A percentile compares a stretch with the other conserved stretches of the same genome.
Evolutionary conservation across 2,113 vertebrate species (phyloP).

Genomic region (Danio rerio): DNA sequence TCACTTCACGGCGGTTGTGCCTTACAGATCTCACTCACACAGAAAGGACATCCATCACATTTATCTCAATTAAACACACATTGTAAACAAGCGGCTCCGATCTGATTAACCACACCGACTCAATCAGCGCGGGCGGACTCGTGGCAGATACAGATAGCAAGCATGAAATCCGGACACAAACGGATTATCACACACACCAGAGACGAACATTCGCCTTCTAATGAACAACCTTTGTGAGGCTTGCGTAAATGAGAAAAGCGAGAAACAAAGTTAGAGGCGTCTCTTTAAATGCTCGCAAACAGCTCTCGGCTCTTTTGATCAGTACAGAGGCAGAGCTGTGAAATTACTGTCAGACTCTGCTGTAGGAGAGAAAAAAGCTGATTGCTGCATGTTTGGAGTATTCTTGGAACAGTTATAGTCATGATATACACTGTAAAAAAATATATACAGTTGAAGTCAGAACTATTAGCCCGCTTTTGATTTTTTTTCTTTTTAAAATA

Average conservation of each 20-base stretch:
- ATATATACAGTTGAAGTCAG: too few species aligned
- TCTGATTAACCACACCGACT: conserved; percentile 36
- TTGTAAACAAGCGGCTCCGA: conserved; percentile 37
- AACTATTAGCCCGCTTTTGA: too few species aligned
- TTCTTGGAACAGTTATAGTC: too few species aligned
- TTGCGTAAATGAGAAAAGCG: background rate
- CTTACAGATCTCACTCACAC: conserved; percentile 33
- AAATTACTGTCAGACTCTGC: background rate
- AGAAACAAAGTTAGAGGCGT: conserved; percentile 14
- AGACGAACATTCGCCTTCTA: conserved; percentile 13
- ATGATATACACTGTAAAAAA: too few species aligned
- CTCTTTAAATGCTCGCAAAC: background rate
- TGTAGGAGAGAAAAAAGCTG: too few species aligned
- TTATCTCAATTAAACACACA: conserved; percentile 59
- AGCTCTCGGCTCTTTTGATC: conserved; percentile 20
- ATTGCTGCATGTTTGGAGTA: too few species aligned
- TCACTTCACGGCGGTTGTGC: background rate
- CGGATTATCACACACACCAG: conserved; percentile 24
- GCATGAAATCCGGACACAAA: conserved; percentile 35
- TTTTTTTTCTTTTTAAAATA: too few species aligned
- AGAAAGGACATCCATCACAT: conserved; percentile 37
- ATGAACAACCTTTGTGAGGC: conserved; percentile 30
- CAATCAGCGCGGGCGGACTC: conserved; percentile 30
- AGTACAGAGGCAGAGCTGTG: background rate
- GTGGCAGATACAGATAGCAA: conserved; percentile 38